A percentile compares a stretch with the other conserved stretches of the same genome.
phyloP scores from a whole-genome alignment of 2,888 invertebrate species.

The Callosobruchus maculatus region DNA sequence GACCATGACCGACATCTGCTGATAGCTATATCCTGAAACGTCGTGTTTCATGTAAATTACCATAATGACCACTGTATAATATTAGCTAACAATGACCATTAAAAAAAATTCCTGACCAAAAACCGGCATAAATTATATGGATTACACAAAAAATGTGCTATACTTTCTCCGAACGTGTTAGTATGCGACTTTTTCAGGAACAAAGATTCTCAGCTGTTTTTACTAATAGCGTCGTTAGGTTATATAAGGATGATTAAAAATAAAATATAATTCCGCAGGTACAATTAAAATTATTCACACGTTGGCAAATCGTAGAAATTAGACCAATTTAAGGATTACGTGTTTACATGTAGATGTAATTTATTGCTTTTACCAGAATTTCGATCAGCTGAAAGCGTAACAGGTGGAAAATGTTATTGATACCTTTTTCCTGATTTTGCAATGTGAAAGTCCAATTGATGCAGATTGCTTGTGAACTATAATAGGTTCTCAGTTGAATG shows the following conservation, averaged over 20 bases:
- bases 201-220: background rate
- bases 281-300: background rate
- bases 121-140: background rate
- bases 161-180: background rate
- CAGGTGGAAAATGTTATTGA: background rate
- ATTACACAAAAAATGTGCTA: background rate
- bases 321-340: background rate
- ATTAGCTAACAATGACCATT: background rate
- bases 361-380: background rate
- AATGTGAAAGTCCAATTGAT: background rate
- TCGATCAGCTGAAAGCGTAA: background rate
- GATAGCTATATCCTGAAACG: background rate
- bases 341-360: background rate
- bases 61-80: background rate
- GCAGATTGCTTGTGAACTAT: no score
- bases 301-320: background rate
- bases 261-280: background rate
- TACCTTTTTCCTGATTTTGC: background rate
- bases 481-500: no score
- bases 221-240: background rate
- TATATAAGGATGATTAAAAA: background rate
- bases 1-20: background rate
- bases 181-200: background rate
- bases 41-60: background rate
- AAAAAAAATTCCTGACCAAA: background rate